phyloP scores from a whole-genome alignment of 2,113 vertebrate genomes.

The Collichthys lucidus region DNA sequence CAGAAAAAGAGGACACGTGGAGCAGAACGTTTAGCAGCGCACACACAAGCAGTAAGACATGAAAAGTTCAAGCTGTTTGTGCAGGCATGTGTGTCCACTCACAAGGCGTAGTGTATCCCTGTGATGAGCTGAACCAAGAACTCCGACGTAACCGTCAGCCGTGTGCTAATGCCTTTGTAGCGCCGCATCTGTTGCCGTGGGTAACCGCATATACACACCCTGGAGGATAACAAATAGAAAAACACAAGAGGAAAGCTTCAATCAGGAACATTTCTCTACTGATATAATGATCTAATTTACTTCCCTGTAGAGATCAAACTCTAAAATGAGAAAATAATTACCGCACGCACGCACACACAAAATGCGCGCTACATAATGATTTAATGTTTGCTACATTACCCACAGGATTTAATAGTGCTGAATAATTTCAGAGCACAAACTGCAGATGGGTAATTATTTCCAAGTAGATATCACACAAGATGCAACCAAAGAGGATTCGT shows the following conservation, averaged over 20 bases:
- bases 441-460: background rate
- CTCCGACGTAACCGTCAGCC: slow-evolving; percentile 94
- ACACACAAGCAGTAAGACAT: background rate
- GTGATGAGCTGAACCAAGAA: slow-evolving; percentile 98
- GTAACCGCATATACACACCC: slow-evolving; percentile 96
- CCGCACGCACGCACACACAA: background rate
- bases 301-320: slow-evolving; percentile 19
- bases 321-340: background rate
- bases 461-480: background rate
- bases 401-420: background rate
- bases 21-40: background rate
- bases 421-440: background rate
- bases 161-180: slow-evolving; percentile 90
- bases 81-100: slow-evolving; percentile 76
- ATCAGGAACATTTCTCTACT: slow-evolving; percentile 11
- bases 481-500: slow-evolving; percentile 2
- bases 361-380: background rate
- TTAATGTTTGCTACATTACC: background rate
- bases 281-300: background rate
- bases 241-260: slow-evolving; percentile 20
- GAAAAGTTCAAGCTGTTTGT: background rate
- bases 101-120: slow-evolving; percentile 97
- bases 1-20: background rate
- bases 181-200: slow-evolving; percentile 94
- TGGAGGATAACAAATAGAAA: slow-evolving; percentile 73